A percentile compares a stretch with the other conserved stretches of the same genome.
phyloP scores from a whole-genome alignment of 2,797 vertebrate species.

The Ficedula albicollis region DNA sequence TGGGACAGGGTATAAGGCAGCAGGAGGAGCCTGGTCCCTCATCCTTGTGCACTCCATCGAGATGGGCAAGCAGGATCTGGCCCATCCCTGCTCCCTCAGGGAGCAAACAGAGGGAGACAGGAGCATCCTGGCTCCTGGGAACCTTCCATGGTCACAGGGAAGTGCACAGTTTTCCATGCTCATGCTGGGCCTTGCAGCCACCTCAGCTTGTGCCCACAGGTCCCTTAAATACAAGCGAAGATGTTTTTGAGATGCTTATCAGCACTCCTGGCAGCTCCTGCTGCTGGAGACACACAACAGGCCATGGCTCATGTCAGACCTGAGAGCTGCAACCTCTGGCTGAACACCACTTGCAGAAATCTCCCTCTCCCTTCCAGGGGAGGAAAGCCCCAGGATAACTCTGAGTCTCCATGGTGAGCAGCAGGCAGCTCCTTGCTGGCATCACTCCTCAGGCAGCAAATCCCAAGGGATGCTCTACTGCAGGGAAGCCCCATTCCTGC shows the following conservation, averaged over 20 bases:
- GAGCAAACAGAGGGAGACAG: neutral
- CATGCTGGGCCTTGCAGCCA: neutral
- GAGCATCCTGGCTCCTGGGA: fast-evolving
- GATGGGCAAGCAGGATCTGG: neutral
- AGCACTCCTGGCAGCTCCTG: neutral
- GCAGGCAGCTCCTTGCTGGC: neutral
- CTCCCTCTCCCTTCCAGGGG: neutral
- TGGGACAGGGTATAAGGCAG: neutral
- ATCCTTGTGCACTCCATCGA: fast-evolving
- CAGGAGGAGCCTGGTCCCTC: neutral
- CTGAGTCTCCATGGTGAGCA: neutral
- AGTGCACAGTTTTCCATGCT: fast-evolving
- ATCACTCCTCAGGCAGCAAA: neutral
- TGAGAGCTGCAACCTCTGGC: neutral
- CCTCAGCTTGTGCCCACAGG: neutral
- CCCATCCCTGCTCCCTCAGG: neutral
- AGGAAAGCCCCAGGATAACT: neutral
- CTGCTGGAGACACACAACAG: neutral
- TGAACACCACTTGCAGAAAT: neutral
- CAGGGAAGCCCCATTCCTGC: neutral
- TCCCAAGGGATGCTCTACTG: neutral
- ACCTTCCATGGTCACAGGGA: neutral
- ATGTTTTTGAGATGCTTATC: neutral
- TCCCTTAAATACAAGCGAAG: neutral
- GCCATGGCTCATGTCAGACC: neutral